Percentiles rank a stretch among this genome's conserved stretches.
Evolutionary conservation across 1,140 invertebrate species (phyloP).

Genomic region (Lycorma delicatula): DNA sequence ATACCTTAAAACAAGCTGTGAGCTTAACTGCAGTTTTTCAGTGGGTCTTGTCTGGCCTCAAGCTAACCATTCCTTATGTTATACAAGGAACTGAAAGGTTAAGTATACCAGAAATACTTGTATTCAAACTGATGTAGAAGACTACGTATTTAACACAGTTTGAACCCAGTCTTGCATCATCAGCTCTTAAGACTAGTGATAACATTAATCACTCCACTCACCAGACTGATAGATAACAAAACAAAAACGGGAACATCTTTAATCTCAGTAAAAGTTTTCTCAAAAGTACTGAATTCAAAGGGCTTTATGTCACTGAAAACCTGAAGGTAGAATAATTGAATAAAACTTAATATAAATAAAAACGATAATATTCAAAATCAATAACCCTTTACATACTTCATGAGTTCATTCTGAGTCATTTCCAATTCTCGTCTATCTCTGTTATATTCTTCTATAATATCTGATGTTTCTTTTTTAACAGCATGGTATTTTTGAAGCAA

Average conservation of each 20-base stretch:
- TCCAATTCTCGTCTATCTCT: slow-evolving; percentile 71
- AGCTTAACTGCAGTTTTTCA: no score
- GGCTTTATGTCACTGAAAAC: neutral
- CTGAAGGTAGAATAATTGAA: slow-evolving; percentile 1
- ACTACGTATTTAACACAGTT: no score
- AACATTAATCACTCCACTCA: no score
- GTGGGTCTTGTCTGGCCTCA: no score
- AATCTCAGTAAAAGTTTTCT: neutral
- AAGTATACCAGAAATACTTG: no score
- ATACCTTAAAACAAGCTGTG: no score
- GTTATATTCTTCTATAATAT: slow-evolving; percentile 74
- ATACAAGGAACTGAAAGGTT: no score
- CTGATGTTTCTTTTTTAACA: slow-evolving; percentile 60
- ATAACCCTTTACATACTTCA: slow-evolving; percentile 37
- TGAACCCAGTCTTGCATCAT: no score
- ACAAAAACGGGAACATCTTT: neutral
- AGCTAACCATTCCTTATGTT: no score
- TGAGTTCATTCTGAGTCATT: slow-evolving; percentile 69
- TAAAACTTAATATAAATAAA: slow-evolving; percentile 30
- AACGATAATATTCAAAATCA: slow-evolving; percentile 25
- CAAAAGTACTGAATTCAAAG: neutral
- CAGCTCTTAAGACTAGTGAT: no score
- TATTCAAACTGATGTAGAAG: no score
- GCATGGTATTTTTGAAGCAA: slow-evolving; percentile 53
- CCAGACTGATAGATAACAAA: neutral